Percentiles rank a stretch among this genome's conserved stretches.
Conservation (phyloP, 2,113 vertebrate genomes). For the Symphodus melops region DNA sequence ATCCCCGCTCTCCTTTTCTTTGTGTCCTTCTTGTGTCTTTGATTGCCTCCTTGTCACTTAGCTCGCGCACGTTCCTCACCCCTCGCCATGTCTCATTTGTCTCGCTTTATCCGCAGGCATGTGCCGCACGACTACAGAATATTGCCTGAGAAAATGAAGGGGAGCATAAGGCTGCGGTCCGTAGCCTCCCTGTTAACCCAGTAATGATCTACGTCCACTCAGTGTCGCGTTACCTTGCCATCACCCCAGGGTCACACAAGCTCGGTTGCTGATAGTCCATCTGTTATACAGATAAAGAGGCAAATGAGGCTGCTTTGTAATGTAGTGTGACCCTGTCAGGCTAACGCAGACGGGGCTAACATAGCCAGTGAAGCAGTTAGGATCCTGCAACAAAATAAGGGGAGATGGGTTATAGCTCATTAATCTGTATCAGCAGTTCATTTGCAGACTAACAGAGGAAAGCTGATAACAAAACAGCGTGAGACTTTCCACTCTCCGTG, state of each 20-base stretch:
- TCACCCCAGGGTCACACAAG: slow-evolving; percentile 76
- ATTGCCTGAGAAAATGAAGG: slow-evolving; percentile 68
- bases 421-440: slow-evolving; percentile 78
- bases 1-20: slow-evolving; percentile 10
- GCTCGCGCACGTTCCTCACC: slow-evolving; percentile 56
- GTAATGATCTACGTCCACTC: slow-evolving; percentile 76
- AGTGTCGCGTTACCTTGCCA: slow-evolving; percentile 71
- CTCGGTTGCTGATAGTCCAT: slow-evolving; percentile 74
- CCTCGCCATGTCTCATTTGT: slow-evolving; percentile 69
- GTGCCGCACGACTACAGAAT: slow-evolving; percentile 52
- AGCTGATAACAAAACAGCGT: slow-evolving; percentile 73
- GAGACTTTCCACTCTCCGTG: slow-evolving; percentile 58
- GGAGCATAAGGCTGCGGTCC: slow-evolving; percentile 71
- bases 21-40: slow-evolving; percentile 32
- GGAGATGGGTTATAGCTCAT: slow-evolving; percentile 71
- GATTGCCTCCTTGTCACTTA: slow-evolving; percentile 52
- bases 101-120: slow-evolving; percentile 57
- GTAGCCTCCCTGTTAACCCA: slow-evolving; percentile 70
- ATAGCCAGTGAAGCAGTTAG: slow-evolving; percentile 59
- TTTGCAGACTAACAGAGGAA: slow-evolving; percentile 71
- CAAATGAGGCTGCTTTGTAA: slow-evolving; percentile 77
- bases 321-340: slow-evolving; percentile 72
- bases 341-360: slow-evolving; percentile 60
- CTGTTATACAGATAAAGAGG: slow-evolving; percentile 78
- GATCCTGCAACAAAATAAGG: slow-evolving; percentile 65